These are phyloP conservation scores for Tenthredo mesomela DNA, from an alignment of 2,888 invertebrate genomes.

Conservation along the genomic window DNA sequence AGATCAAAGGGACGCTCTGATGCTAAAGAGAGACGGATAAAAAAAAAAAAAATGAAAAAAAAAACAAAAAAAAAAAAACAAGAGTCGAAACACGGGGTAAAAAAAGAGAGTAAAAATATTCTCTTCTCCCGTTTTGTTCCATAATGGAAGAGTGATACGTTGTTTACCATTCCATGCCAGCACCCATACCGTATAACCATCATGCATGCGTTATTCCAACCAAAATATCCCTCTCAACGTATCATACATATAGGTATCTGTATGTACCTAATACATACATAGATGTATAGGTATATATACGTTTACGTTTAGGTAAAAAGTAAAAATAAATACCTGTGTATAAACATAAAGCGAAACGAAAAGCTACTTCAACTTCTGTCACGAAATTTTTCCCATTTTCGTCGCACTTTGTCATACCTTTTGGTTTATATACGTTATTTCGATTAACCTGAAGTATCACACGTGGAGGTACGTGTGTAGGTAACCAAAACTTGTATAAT, in stretches of 20 bases:
- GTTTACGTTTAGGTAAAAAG: neutral
- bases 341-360: conserved; percentile 19
- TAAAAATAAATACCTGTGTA: conserved; percentile 25
- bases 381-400: conserved; percentile 19
- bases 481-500: conserved; percentile 32
- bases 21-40: conserved; percentile 23
- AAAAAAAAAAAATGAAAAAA: neutral
- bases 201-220: conserved; percentile 39
- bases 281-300: neutral
- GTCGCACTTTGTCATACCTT: neutral
- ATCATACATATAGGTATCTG: neutral
- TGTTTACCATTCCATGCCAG: conserved; percentile 64
- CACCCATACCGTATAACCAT: conserved; percentile 34
- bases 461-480: neutral
- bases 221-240: conserved; percentile 25
- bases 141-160: conserved; percentile 53
- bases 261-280: neutral
- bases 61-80: neutral
- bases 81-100: neutral
- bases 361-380: conserved; percentile 5
- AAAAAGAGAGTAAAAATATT: conserved; percentile 29
- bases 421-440: neutral
- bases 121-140: conserved; percentile 10
- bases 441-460: neutral
- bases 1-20: conserved; percentile 53